Conservation (phyloP, 2,888 invertebrate species). For the Rhaphigaster nebulosa region DNA sequence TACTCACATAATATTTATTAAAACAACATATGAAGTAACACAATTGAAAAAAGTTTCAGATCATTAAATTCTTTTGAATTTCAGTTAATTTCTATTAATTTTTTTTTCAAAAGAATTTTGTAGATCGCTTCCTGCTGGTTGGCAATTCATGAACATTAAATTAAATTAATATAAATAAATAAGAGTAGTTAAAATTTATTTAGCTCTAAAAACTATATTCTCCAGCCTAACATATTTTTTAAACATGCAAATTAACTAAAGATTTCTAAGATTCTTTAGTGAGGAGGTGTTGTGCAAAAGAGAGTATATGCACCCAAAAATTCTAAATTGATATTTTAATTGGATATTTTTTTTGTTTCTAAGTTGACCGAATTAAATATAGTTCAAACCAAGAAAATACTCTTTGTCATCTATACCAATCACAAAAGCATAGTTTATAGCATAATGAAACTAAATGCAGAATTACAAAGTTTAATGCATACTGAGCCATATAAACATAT, state of each 20-base stretch:
- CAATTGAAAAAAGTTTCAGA: not conserved
- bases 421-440: too few species aligned
- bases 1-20: constrained; percentile 16
- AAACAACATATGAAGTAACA: not conserved
- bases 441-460: too few species aligned
- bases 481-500: too few species aligned
- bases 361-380: too few species aligned
- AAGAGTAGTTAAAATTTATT: not conserved
- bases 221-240: not conserved
- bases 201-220: not conserved
- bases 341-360: not conserved
- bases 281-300: not conserved
- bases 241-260: not conserved
- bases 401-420: too few species aligned
- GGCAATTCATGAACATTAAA: not conserved
- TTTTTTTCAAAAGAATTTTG: not conserved
- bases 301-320: not conserved
- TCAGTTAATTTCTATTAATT: not conserved
- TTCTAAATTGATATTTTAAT: not conserved
- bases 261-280: not conserved
- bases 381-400: too few species aligned
- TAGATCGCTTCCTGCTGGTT: not conserved
- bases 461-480: too few species aligned
- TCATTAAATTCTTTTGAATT: not conserved
- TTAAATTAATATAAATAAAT: constrained; percentile 7